Evolutionary conservation across 1,140 invertebrate genomes (phyloP), one percentile per base, ranked within the genome.

Genomic region (Lepidotrigona ventralis): DNA sequence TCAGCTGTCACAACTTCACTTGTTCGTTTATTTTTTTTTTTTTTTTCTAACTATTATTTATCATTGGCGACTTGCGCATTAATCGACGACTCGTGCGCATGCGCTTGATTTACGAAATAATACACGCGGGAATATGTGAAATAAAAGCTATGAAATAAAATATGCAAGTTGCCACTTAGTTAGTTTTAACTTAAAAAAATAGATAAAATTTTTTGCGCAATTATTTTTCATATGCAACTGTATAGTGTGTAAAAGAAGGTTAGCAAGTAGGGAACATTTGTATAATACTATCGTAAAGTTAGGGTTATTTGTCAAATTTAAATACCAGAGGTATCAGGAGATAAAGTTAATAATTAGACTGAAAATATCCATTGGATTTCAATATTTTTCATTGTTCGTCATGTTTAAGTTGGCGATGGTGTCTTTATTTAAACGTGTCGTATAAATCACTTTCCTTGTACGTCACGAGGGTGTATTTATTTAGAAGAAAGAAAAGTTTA

Each of bases 1-100:
- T 88, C 86, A 81, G 83, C 80, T 88, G 86, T 88, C 79, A 85
- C 70, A 85, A 80, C 58, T 80, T 84, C 64, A 66, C 76, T 78
- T 74, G 75, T 60, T 76, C 69, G 74, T 60, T 86, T 66, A 64
- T 46, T 46, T 46, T 87, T 84, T 66, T 72, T 81, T 46, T 8
- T 87, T 84, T 66, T 72, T 81, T 29, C 21, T 58, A 15, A 29
- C 58, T 79, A 64, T 79, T 68, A 69, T 26, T 80, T 68, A 73
- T 63, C 64, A 72, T 72, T 66, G 76, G 29, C 19, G 39, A 51
- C 26, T 56, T 68, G 39, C 23, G 68, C 39, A 9, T 58, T 58
- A 54, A 29, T 85, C 29, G 14, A 14, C 17, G 8, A 9, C 2
- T 33, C 6, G 21, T 11, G 81, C 64, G 56, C 51, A 54, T 39